Percentiles rank a stretch among this genome's conserved stretches.
These are phyloP conservation scores for Ceryle rudis DNA, from an alignment of 2,797 vertebrate species.

Conservation along the genomic window DNA sequence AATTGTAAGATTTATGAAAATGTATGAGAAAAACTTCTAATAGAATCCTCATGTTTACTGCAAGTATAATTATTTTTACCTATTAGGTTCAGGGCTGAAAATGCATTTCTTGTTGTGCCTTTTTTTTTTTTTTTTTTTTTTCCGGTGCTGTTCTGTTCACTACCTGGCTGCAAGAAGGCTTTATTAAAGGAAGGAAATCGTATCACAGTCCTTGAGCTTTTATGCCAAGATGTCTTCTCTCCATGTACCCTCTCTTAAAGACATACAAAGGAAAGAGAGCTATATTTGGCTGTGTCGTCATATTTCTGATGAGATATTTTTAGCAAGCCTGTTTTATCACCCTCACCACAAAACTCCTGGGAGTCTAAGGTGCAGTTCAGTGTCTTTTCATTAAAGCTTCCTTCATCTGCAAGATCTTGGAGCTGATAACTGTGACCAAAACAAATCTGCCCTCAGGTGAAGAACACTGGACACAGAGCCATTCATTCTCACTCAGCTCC, in stretches of 20 bases:
- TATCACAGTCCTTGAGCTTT: slow-evolving; percentile 17
- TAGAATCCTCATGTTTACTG: neutral
- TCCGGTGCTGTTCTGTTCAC: neutral
- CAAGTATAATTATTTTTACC: neutral
- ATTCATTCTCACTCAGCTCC: slow-evolving; percentile 24
- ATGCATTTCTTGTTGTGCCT: neutral
- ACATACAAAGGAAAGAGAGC: neutral
- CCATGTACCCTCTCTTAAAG: slow-evolving; percentile 21
- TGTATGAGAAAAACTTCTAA: neutral
- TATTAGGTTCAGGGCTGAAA: neutral
- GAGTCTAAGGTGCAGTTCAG: neutral
- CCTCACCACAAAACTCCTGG: neutral
- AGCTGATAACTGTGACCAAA: slow-evolving; percentile 44
- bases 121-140: neutral
- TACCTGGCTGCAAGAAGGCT: slow-evolving; percentile 38
- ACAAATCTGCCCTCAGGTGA: neutral
- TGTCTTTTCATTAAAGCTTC: slow-evolving; percentile 38
- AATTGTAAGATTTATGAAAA: neutral
- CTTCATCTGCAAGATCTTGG: slow-evolving; percentile 15
- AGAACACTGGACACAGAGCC: neutral
- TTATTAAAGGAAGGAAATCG: slow-evolving; percentile 47
- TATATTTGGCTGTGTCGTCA: slow-evolving; percentile 19
- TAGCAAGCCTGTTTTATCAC: slow-evolving; percentile 26
- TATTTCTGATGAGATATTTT: slow-evolving; percentile 57
- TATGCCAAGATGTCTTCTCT: slow-evolving; percentile 32